Base-by-base conservation (phyloP, 2,888 invertebrate species). In the Helobdella robusta region DNA sequence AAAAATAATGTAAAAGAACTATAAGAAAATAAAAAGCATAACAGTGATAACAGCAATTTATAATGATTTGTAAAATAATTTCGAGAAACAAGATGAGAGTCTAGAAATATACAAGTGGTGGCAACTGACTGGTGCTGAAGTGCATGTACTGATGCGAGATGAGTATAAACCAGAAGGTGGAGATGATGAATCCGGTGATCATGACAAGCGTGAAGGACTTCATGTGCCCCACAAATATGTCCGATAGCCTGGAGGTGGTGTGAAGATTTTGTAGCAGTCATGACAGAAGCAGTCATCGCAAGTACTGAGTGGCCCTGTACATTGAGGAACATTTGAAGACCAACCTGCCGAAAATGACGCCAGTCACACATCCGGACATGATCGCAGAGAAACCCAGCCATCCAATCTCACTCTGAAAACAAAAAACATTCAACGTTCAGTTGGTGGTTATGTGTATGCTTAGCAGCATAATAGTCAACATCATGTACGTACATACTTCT, bases 301-400 rank as follows among this genome's bases (percentile, higher is more conserved):
- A n/a, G n/a, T n/a, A n/a, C n/a, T n/a, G n/a, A n/a, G n/a, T n/a
- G n/a, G n/a, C n/a, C n/a, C n/a, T n/a, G n/a, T n/a, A 11, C 11
- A 65, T 64, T 28, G n/a, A 18, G 2, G n/a, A 66, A 54, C 18
- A 1, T 35, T 35, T 6, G 23, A 25, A 61, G 1, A 32, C 46
- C 46, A 30, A 72, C 72, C 69, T 65, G 11, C 69, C 72, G 11
- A 70, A 52, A 23, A 72, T 23, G n/a, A 72, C 66, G 0, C 67
- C 70, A n/a, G 68, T 65, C 1, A 66, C 52, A 60, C 68, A 64
- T 11, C 71, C 72, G 2, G 67, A 67, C 15, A 65, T 30, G 2
- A 72, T 62, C 15, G 66, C 67, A 30, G 66, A 66, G 50, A 69
- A 72, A 0, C 70, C 72, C 46, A 72, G 48, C 71, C 69, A 70